Evolutionary conservation across 2,797 vertebrate species (phyloP), one percentile per base, ranked within the genome.

Genomic region (Phoeniculus purpureus): DNA sequence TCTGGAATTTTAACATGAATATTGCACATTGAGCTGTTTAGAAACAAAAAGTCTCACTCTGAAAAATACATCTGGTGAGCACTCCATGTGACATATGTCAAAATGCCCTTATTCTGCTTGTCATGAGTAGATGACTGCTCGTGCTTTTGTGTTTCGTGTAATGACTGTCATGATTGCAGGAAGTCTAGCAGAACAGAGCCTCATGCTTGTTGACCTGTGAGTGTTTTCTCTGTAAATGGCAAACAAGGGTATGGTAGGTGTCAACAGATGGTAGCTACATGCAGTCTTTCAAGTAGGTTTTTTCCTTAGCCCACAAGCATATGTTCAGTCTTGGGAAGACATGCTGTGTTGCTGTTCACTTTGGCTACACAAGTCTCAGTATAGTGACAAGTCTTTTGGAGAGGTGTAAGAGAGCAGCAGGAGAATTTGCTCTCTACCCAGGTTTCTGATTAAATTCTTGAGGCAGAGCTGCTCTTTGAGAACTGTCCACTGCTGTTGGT

Each of bases 381-480:
- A 8, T 3, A 48, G 56, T 45, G 84, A 61, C 61, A 21, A 29
- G 27, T 43, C 78, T 88, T 71, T 12, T 61, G 81, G 86, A 87
- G 81, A 66, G 43, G 51, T 0, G 3, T 45, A 15, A 6, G 68
- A 75, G 65, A 82, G 62, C 89, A 93, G 84, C 83, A 31, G 73
- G 65, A 88, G 71, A 66, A 67, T 55, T 79, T 32, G 7, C 59
- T 92, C 50, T n/a, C 75, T 92, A 9, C 68, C 31, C 34, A 31
- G 29, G 40, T n/a, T 32, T 75, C 85, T 70, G 81, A 66, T 87
- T 61, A 65, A 85, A 93, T 72, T 82, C 48, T 66, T 47, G 70
- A 90, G 76, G 45, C 51, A 85, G 79, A 82, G 58, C 48, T 89
- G 66, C 26, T 90, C 55, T 73, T 72, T 68, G 81, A 87, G 58